Base-by-base conservation (phyloP, 2,888 invertebrate genomes). In the Mythimna pallens region DNA sequence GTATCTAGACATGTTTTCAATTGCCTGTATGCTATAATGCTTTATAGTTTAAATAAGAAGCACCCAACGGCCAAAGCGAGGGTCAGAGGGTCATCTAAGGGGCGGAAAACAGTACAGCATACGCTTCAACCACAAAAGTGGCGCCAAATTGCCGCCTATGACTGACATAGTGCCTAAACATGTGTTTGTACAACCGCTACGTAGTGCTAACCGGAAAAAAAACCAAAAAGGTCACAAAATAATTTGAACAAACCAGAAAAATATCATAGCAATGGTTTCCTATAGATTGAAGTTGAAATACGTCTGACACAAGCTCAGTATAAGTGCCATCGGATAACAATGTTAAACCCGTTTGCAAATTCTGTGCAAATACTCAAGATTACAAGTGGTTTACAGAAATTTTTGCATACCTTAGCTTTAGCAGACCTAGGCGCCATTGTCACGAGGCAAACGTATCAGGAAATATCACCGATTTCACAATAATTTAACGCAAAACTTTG, bases 371-470 rank as follows among this genome's bases (percentile, higher is more conserved):
- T 81, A 75, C 65, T 68, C 25, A 36, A 71, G 76, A 87, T 83
- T 80, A 81, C 78, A 72, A 65, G 22, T 54, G 20, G 55, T 59
- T 66, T 61, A 40, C 22, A 67, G 36, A 54, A 70, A 73, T 70
- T 76, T 57, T 57, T 70, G 74, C 63, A 78, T 95, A 96, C 95
- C 95, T 96, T 95, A 69, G 92, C 84, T 87, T 94, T 95, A 61
- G 90, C 92, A 86, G 94, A 90, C 82, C 93, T 92, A 87, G 95
- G 95, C 81, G 95, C 95, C 95, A 96, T 96, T 87, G 71, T 92
- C 81, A 84, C 80, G 81, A 87, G 84, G 81, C 86, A 81, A 78
- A 81, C 69, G 34, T 79, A 54, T 71, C 62, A 73, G 17, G 50
- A 73, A 79, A 73, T 80, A 82, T 58, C 78, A 83, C 79, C 34